Evolutionary conservation across 2,113 vertebrate species (phyloP), one percentile per base, ranked within the genome.

Genomic region (Zootoca vivipara): DNA sequence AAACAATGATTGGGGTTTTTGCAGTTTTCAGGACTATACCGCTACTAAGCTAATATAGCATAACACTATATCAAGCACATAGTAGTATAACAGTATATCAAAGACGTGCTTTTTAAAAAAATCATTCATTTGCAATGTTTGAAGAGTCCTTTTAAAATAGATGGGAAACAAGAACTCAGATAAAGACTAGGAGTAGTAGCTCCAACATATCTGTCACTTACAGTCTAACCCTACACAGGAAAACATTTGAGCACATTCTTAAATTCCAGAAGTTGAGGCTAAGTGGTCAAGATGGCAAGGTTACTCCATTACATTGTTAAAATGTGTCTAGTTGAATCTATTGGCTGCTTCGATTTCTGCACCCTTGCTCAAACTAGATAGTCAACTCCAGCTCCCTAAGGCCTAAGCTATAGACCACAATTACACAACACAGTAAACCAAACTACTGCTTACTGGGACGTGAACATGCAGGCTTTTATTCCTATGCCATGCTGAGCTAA

Each of bases 131-230:
- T 22, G 20, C 1, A 0, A 52, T 52, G 15, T 33, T 78, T 70
- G 79, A 85, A 85, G 0, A 1, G 38, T 46, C 20, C 2, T 0
- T 35, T 18, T 35, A 0, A 0, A 83, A n/a, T 78, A 89, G 83
- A 64, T 0, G 0, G 18, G 1, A 1, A 26, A 42, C 6, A 1
- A 1, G 75, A 70, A 75, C 82, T 28, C 6, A 87, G 30, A 22
- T 75, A 30, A 40, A 91, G 35, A 30, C 58, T 80, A 1, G 0
- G 64, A 40, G 70, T 40, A 78, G 42, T 26, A 7, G 35, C 1
- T 9, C 33, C 28, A 64, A 28, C 18, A 15, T 20, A 38, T 13
- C 33, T 56, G 22, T 30, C 24, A 24, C 62, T 8, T 40, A 67
- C 24, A 69, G n/a, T 38, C 77, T 65, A 58, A 33, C 64, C 10